phyloP scores from a whole-genome alignment of 92 coral and sea anemone species.

The Muricea muricata region DNA sequence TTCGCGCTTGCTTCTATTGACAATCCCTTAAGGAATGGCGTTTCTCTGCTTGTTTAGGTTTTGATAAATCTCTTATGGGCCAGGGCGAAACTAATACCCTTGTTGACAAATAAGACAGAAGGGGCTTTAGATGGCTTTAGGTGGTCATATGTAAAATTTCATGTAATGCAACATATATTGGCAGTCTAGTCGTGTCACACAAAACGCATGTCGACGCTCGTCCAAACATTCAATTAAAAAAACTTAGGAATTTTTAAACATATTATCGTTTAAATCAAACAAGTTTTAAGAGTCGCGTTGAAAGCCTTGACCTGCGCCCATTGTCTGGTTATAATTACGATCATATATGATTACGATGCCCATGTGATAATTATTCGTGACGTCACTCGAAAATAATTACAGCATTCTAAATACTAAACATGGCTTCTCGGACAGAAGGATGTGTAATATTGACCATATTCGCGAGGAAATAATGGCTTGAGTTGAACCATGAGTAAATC shows the following conservation, averaged over 20 bases:
- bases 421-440: slow-evolving; percentile 93
- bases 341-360: slow-evolving; percentile 46
- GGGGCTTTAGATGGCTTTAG: background rate
- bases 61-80: background rate
- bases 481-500: slow-evolving; percentile 83
- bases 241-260: background rate
- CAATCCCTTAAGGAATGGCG: background rate
- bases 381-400: slow-evolving; percentile 72
- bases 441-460: slow-evolving; percentile 79
- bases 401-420: slow-evolving; percentile 24
- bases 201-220: too few relatives aligned
- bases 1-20: background rate
- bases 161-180: background rate
- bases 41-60: slow-evolving; percentile 12
- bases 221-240: slow-evolving; percentile 33
- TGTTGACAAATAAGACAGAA: slow-evolving; percentile 30
- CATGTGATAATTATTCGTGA: slow-evolving; percentile 83
- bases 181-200: too few relatives aligned
- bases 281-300: background rate
- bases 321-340: slow-evolving; percentile 57
- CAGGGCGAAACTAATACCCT: slow-evolving; percentile 10
- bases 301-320: background rate
- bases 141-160: background rate
- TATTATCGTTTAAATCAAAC: background rate
- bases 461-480: slow-evolving; percentile 59